Evolutionary conservation across 1,140 invertebrate species (phyloP).

Genomic region (Cylas formicarius): DNA sequence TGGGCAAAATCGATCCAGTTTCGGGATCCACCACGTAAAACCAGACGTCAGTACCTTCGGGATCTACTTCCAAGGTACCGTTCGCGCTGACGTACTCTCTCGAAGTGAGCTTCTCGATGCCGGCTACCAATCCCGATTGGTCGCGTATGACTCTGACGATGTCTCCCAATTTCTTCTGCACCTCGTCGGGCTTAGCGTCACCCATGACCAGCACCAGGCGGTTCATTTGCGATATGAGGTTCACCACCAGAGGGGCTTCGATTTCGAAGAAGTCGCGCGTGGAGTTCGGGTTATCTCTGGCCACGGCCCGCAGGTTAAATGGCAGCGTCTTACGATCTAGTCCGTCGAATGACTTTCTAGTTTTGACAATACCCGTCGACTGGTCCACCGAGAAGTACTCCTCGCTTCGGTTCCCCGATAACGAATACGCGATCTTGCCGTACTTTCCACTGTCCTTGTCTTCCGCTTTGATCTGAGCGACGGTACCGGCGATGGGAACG

Average conservation of each 20-base stretch:
- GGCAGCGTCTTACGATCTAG: constrained; percentile 57
- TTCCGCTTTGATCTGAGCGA: constrained; percentile 69
- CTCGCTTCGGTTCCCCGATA: constrained; percentile 50
- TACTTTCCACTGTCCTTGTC: constrained; percentile 76
- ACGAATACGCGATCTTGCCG: constrained; percentile 66
- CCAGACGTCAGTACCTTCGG: constrained; percentile 76
- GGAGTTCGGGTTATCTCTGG: constrained; percentile 64
- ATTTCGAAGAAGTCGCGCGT: constrained; percentile 53
- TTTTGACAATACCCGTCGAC: constrained; percentile 65
- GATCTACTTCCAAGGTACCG: constrained; percentile 64
- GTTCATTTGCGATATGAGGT: constrained; percentile 60
- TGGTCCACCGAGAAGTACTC: constrained; percentile 69
- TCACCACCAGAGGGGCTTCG: constrained; percentile 47
- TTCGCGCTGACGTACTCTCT: constrained; percentile 62
- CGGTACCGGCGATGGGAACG: constrained; percentile 62
- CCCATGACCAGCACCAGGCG: constrained; percentile 71
- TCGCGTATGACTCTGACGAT: constrained; percentile 66
- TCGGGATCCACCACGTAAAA: constrained; percentile 77
- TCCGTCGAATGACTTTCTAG: constrained; percentile 61
- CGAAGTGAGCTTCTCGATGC: constrained; percentile 64
- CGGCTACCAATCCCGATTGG: constrained; percentile 58
- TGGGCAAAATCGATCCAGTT: constrained; percentile 63
- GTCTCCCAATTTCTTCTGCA: constrained; percentile 57
- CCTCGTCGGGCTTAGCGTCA: constrained; percentile 61
- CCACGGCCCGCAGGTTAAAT: constrained; percentile 65